Conservation (phyloP, 2,113 vertebrate genomes). For the Notarius quadriscutis region DNA sequence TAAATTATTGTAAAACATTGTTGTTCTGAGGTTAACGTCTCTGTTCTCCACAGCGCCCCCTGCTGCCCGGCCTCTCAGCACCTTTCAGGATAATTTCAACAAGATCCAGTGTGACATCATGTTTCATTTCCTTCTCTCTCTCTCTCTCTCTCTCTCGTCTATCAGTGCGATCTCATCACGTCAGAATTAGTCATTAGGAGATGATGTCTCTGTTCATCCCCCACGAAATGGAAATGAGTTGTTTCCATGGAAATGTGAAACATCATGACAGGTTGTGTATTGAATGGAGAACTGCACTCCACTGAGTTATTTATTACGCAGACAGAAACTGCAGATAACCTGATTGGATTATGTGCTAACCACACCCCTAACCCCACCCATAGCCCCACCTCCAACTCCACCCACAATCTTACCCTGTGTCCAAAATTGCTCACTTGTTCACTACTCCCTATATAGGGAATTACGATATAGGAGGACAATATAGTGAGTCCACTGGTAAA, state of each 20-base stretch:
- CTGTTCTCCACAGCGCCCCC: neutral
- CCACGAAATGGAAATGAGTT: neutral
- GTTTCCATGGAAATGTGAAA: slow-evolving; percentile 14
- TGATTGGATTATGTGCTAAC: neutral
- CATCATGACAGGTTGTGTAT: neutral
- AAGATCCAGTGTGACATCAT: neutral
- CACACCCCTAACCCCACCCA: neutral
- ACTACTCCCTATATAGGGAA: too few species aligned
- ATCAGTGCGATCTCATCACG: neutral
- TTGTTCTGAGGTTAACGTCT: neutral
- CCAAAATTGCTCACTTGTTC: too few species aligned
- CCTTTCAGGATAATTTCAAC: neutral
- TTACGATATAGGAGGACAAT: too few species aligned
- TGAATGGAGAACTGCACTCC: neutral
- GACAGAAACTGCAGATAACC: neutral
- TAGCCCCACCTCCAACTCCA: neutral
- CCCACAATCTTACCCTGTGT: neutral
- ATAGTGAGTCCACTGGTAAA: too few species aligned
- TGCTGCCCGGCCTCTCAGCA: neutral
- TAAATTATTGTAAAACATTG: neutral
- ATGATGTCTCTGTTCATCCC: neutral
- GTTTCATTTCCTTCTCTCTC: too few species aligned
- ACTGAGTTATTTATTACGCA: neutral
- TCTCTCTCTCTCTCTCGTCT: too few species aligned
- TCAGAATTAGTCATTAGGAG: neutral